phyloP scores from a whole-genome alignment of 1,140 invertebrate genomes.

The Periplaneta americana region DNA sequence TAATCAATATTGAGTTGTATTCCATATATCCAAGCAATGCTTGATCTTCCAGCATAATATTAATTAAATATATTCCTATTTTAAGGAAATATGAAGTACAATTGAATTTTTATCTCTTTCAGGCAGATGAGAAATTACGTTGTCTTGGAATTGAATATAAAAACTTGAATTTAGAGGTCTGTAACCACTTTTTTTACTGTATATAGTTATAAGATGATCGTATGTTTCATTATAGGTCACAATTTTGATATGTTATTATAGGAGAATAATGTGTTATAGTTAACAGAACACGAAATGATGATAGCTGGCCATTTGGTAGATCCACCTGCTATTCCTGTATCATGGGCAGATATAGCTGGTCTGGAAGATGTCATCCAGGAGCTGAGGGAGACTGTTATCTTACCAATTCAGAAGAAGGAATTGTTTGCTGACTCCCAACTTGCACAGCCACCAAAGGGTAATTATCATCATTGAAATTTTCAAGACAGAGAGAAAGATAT shows the following conservation, averaged over 20 bases:
- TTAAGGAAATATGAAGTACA: neutral
- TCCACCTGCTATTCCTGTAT: constrained; percentile 79
- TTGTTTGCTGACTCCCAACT: constrained; percentile 79
- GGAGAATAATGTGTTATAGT: constrained; percentile 16
- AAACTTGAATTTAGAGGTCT: neutral
- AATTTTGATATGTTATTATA: neutral
- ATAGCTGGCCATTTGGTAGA: constrained; percentile 93
- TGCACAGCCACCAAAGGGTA: constrained; percentile 89
- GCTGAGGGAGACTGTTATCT: constrained; percentile 87
- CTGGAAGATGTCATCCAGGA: constrained; percentile 83
- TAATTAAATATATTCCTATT: neutral
- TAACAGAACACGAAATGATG: constrained; percentile 92
- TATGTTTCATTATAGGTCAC: neutral
- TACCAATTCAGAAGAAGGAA: constrained; percentile 82
- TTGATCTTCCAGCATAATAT: neutral
- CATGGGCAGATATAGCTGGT: constrained; percentile 92
- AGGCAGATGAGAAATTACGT: constrained; percentile 13
- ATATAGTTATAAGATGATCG: neutral
- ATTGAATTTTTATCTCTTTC: neutral
- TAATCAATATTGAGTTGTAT: neutral
- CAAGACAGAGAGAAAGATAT: too few species aligned
- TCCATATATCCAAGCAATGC: neutral
- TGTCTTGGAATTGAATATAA: constrained; percentile 4
- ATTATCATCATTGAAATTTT: too few species aligned
- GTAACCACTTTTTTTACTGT: neutral